phyloP scores from a whole-genome alignment of 92 coral and sea anemone species.

The Ricordea florida region DNA sequence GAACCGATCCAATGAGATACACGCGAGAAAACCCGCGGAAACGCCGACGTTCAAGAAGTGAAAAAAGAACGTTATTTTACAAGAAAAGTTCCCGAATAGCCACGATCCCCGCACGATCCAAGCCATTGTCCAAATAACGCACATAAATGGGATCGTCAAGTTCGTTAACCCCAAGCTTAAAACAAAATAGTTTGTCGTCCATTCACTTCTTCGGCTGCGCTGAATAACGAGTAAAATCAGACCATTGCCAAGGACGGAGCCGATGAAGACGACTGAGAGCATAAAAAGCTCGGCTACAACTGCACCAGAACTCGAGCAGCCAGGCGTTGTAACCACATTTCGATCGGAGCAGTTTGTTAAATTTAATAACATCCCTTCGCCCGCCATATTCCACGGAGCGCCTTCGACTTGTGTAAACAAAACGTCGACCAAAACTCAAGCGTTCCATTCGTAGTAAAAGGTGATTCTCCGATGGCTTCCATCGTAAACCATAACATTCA shows the following conservation, averaged over 20 bases:
- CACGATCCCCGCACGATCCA: conserved; percentile 75
- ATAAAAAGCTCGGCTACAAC: conserved; percentile 47
- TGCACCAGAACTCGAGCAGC: conserved; percentile 46
- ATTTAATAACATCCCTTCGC: not conserved
- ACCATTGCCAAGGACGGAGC: conserved; percentile 78
- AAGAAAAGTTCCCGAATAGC: conserved; percentile 71
- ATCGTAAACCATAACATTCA: no score
- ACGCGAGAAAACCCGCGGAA: conserved; percentile 87
- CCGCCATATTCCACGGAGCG: conserved; percentile 29
- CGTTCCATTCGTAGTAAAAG: not conserved
- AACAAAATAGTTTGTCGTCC: conserved; percentile 98
- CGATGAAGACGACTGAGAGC: conserved; percentile 61
- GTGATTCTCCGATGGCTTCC: no score
- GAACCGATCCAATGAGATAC: conserved; percentile 93
- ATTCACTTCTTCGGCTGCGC: conserved; percentile 91
- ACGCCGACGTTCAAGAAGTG: conserved; percentile 83
- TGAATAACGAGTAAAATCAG: conserved; percentile 81
- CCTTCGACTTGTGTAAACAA: conserved; percentile 18
- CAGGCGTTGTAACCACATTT: conserved; percentile 25
- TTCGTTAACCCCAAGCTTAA: conserved; percentile 83
- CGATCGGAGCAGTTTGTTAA: conserved; percentile 28
- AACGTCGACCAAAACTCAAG: not conserved
- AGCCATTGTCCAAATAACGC: conserved; percentile 67
- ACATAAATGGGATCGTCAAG: conserved; percentile 76
- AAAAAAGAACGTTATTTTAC: conserved; percentile 83